Base-by-base conservation (phyloP, 2,797 vertebrate species). In the Gymnoscopelus braueri region DNA sequence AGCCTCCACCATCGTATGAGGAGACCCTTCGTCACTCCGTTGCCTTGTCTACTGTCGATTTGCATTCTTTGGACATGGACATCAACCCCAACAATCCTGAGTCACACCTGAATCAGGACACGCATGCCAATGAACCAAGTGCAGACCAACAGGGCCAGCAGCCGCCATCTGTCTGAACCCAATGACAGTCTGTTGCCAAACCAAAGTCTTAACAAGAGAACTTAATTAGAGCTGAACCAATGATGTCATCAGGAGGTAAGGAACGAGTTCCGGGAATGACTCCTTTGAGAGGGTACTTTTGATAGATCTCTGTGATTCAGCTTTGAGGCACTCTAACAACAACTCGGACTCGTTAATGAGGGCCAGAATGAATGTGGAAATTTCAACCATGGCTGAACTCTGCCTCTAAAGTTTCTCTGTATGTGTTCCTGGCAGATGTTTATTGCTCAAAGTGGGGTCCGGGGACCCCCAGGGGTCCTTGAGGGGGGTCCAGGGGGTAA, bases 1-100 rank as follows among this genome's bases (percentile, higher is more conserved):
- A 94, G 92, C 82, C 88, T 74, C 93, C 93, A 1, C 93, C 93
- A 60, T 83, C 92, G 0, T 94, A 93, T 0, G 89, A 93, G 23
- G 93, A 93, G 5, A 87, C 90, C 62, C 61, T 92, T 63, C 61
- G 62, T 60, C 90, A 88, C 60, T 83, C 90, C 32, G 19, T 74
- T 44, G 88, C 74, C 49, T 61, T 81, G 35, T 67, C 62, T 5
- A 47, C 75, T 35, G 66, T 71, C 58, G 82, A 82, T 49, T 2
- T 54, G 2, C 75, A 69, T 0, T 49, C 54, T 72, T 62, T 82
- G 54, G 71, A 87, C 3, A 9, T 76, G 47, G 67, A 70, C 6
- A 3, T 53, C 79, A 50, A 78, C 63, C 39, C 71, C 53, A 8
- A 39, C 57, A n/a, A 62, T 69, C 52, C 60, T 0, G 29, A 44